Evolutionary conservation across 2,113 vertebrate species (phyloP).

Genomic region (Bombycilla garrulus): DNA sequence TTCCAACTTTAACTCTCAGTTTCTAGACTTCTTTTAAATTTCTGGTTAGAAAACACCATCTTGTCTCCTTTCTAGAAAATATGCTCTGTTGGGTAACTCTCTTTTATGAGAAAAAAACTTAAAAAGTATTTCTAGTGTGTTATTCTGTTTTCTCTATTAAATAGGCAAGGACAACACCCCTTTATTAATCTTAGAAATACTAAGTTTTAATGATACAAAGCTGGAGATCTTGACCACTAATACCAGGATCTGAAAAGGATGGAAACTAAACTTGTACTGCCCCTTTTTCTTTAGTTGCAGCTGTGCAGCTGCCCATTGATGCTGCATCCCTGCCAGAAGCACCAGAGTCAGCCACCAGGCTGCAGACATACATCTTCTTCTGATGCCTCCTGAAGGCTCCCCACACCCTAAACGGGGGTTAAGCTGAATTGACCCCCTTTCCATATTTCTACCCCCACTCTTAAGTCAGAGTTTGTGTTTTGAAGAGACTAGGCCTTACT

Average conservation of each 20-base stretch:
- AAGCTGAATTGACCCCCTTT: background rate
- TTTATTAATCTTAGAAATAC: background rate
- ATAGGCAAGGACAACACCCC: background rate
- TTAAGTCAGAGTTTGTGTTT: background rate
- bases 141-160: background rate
- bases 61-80: background rate
- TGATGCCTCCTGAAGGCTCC: background rate
- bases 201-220: background rate
- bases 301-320: background rate
- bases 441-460: background rate
- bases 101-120: background rate
- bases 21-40: background rate
- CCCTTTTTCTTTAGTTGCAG: background rate
- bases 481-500: background rate
- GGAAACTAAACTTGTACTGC: background rate
- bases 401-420: background rate
- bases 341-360: background rate
- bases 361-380: background rate
- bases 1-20: background rate
- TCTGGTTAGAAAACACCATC: background rate
- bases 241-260: background rate
- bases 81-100: background rate
- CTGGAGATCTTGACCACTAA: background rate
- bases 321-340: background rate
- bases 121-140: background rate